Base-by-base conservation (phyloP, 2,888 invertebrate genomes). In the Eristalis arbustorum region DNA sequence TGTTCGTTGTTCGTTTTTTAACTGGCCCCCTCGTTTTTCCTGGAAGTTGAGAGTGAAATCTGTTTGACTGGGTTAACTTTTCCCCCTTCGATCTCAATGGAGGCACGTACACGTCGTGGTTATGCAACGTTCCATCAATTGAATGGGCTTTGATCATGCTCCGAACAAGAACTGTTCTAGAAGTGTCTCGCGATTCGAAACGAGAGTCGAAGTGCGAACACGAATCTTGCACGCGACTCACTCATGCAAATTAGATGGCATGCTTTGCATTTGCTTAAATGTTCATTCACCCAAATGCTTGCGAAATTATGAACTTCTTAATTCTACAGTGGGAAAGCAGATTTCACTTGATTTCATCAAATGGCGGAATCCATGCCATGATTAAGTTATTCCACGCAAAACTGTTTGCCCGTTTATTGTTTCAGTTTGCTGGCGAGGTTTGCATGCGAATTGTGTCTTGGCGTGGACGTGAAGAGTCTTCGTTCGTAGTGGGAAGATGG, bases 221-320 rank as follows among this genome's bases (percentile, higher is more conserved):
- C n/a, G 13, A 10, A 42, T 37, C 42, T 72, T 28, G 62, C 62
- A 63, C 25, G n/a, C 23, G 31, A n/a, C 56, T n/a, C n/a, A n/a
- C n/a, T n/a, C 11, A 76, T 67, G 34, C 42, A 61, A 68, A 76
- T 61, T 13, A 67, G 37, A 8, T 18, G 11, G 23, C 57, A 18
- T 64, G 10, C 40, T 10, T 34, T 4, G 28, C 28, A 8, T 67
- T 18, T 34, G 31, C 42, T 22, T 72, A 49, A 49, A 10, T 18
- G 49, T 49, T 49, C 49, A 4, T 49, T 49, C 49, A 49, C 49
- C 49, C 8, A 49, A 49, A 49, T 49, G 49, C 49, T 18, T 18
- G 18, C 49, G 49, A 49, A 49, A 18, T 49, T 49, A 49, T 49
- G 49, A 49, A 49, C 18, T 49, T 49, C 18, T 49, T 49, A 49